Evolutionary conservation across 2,797 vertebrate species (phyloP).

Genomic region (Meriones psammophilus): DNA sequence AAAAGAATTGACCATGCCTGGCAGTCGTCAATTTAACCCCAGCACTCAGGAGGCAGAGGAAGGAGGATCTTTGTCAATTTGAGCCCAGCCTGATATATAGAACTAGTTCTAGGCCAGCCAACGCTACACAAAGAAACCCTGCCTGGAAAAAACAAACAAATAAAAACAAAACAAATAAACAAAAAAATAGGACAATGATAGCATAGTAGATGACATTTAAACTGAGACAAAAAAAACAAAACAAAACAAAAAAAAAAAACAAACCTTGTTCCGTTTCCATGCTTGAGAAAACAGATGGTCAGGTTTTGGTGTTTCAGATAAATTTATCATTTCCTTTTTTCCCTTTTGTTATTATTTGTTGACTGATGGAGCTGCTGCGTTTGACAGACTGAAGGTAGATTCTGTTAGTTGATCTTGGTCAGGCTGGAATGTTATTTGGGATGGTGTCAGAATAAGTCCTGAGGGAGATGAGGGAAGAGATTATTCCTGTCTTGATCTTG

Average conservation of each 20-base stretch:
- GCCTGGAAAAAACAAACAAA: not conserved
- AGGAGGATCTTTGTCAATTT: not conserved
- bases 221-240: conserved; percentile 24
- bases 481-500: conserved; percentile 38
- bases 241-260: not conserved
- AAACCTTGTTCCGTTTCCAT: not conserved
- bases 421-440: conserved; percentile 47
- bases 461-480: conserved; percentile 53
- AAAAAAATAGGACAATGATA: not conserved
- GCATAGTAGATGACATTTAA: conserved; percentile 28
- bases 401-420: conserved; percentile 56
- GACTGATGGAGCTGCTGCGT: conserved; percentile 17
- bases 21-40: not conserved
- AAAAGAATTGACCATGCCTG: conserved; percentile 28
- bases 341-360: conserved; percentile 29
- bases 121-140: not conserved
- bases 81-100: not conserved
- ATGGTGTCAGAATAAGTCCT: conserved; percentile 51
- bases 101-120: not conserved
- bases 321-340: conserved; percentile 16
- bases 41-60: not conserved
- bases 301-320: conserved; percentile 58
- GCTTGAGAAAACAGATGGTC: conserved; percentile 14
- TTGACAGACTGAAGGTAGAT: conserved; percentile 22
- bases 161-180: not conserved